Evolutionary conservation across 2,797 vertebrate species (phyloP), one percentile per base, ranked within the genome.

Genomic region (Amazona ochrocephala): DNA sequence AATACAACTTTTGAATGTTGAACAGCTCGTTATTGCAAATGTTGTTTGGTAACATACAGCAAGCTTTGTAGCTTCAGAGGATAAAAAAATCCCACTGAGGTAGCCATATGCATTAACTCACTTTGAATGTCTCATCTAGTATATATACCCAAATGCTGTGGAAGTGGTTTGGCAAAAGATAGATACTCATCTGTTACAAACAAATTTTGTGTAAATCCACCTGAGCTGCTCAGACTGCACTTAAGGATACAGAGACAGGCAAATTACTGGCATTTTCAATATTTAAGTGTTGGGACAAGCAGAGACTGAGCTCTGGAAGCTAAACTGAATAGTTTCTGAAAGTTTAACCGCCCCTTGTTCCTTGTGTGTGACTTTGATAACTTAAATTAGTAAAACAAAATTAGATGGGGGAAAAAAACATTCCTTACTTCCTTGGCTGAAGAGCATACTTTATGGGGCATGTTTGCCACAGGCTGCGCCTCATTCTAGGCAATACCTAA

Each of bases 151-250:
- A 77, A 83, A 64, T 71, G 62, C 88, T 68, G 39, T 82, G 65
- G 77, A 91, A 92, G 90, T 76, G 51, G 76, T 56, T 89, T 9
- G 7, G 87, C 41, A 64, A 62, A 91, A 93, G 92, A 95, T 85
- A 91, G 92, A 95, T 92, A 90, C 54, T 30, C 17, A 95, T 97
- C 95, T 95, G 72, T 85, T 96, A 62, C 42, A 87, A 95, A 93
- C 44, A 74, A 95, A 93, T 72, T 62, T 54, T 56, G 78, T 89
- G 78, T 90, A 92, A 95, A 96, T 94, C 92, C 61, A 87, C 74
- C 62, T 77, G 88, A 89, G 71, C 76, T 89, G 44, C 77, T 91
- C 86, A 94, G 92, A 65, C 85, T 93, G 72, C 65, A 56, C 51
- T 93, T 94, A 66, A 78, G 82, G 72, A 76, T 65, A 77, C 65